phyloP scores from a whole-genome alignment of 2,113 vertebrate genomes.

The Colaptes auratus region DNA sequence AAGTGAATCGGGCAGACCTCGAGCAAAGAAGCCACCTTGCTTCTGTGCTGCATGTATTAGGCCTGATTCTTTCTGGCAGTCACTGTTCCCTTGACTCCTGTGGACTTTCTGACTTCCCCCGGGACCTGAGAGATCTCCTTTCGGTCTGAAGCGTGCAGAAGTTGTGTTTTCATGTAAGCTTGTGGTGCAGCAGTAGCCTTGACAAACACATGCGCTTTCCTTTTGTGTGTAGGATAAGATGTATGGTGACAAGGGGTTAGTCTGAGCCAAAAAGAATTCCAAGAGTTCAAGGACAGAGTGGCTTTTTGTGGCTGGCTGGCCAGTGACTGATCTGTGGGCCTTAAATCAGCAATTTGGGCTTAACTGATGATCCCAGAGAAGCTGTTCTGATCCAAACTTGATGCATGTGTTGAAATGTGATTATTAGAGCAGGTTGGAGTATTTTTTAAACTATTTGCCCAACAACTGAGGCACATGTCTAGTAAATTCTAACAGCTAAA shows the following conservation, averaged over 20 bases:
- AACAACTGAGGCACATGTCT: constrained; percentile 21
- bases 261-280: constrained; percentile 58
- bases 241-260: constrained; percentile 23
- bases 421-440: constrained; percentile 56
- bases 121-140: neutral
- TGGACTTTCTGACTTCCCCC: constrained; percentile 48
- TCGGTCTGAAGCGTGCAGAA: constrained; percentile 34
- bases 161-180: constrained; percentile 35
- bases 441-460: constrained; percentile 53
- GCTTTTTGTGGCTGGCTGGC: constrained; percentile 58
- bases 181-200: constrained; percentile 44
- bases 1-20: constrained; percentile 52
- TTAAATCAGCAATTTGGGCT: constrained; percentile 66
- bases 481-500: constrained; percentile 46
- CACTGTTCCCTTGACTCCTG: constrained; percentile 16
- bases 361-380: constrained; percentile 49
- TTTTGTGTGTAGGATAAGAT: constrained; percentile 37
- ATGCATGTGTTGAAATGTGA: constrained; percentile 61
- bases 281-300: constrained; percentile 43
- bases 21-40: constrained; percentile 58
- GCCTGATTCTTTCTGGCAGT: constrained; percentile 32
- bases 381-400: constrained; percentile 61
- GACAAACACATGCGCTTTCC: constrained; percentile 46
- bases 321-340: constrained; percentile 63
- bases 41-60: constrained; percentile 74